phyloP scores from a whole-genome alignment of 2,888 invertebrate genomes.

The Diplolepis rosae region DNA sequence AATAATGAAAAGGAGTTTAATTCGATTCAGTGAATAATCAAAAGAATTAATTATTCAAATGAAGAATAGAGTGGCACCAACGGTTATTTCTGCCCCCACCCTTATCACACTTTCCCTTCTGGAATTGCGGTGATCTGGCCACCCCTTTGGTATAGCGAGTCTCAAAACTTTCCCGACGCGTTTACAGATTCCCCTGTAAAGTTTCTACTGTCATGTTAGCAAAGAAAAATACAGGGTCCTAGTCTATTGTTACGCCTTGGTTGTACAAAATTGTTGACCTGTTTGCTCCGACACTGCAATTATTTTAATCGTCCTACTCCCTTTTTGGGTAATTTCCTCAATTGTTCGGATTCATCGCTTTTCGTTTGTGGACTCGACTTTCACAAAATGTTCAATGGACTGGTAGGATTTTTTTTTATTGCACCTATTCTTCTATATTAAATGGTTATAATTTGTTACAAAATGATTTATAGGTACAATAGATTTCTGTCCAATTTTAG shows the following conservation, averaged over 20 bases:
- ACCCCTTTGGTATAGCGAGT: neutral
- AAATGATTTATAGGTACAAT: too few species aligned
- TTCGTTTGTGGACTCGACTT: neutral
- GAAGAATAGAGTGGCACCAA: conserved; percentile 63
- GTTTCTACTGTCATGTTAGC: neutral
- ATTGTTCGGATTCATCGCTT: conserved; percentile 36
- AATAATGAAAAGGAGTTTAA: too few species aligned
- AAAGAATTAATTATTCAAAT: conserved; percentile 66
- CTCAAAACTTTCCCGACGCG: neutral
- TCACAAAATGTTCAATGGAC: neutral
- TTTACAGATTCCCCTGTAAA: neutral
- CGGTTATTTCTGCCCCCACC: conserved; percentile 55
- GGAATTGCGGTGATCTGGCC: too few species aligned
- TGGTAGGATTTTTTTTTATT: neutral
- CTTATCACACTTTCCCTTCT: neutral
- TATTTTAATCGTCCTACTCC: conserved; percentile 47
- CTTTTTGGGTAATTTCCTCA: conserved; percentile 38
- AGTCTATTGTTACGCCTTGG: neutral
- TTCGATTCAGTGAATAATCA: conserved; percentile 62
- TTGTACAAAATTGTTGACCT: conserved; percentile 50
- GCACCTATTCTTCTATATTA: neutral
- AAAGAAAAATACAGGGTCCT: conserved; percentile 9
- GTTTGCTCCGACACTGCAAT: conserved; percentile 50
- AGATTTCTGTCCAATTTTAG: too few species aligned
- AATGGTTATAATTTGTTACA: too few species aligned